Percentiles rank a stretch among this genome's conserved stretches.
Conservation (phyloP, 2,113 vertebrate species). For the Plestiodon gilberti region DNA sequence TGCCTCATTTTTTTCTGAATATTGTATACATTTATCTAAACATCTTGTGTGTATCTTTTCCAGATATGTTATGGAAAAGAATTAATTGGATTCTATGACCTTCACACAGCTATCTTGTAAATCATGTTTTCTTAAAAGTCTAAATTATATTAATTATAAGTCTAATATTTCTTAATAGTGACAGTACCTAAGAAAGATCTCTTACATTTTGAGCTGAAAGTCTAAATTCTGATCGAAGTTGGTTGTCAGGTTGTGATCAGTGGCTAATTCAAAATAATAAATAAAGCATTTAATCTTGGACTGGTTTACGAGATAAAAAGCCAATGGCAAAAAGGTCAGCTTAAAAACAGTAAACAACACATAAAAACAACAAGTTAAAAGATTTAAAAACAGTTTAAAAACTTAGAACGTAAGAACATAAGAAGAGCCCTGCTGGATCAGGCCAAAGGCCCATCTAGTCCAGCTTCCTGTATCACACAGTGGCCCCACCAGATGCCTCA, state of each 20-base stretch:
- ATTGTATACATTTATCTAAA: not conserved
- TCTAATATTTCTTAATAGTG: not conserved
- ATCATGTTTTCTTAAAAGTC: not conserved
- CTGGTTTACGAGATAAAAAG: too few species aligned
- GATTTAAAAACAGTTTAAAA: too few species aligned
- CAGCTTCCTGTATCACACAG: too few species aligned
- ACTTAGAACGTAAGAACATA: too few species aligned
- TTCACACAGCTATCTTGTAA: not conserved
- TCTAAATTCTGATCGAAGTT: not conserved
- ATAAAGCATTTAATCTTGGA: not conserved
- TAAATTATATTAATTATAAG: not conserved
- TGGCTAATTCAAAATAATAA: not conserved
- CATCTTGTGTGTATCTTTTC: not conserved
- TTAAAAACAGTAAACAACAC: too few species aligned
- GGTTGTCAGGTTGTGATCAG: not conserved
- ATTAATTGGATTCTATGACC: not conserved
- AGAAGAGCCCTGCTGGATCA: too few species aligned
- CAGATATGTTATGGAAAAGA: not conserved
- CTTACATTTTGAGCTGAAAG: not conserved
- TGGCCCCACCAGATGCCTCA: too few species aligned
- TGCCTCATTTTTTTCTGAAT: not conserved
- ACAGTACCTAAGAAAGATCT: not conserved
- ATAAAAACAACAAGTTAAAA: too few species aligned
- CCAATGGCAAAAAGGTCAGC: too few species aligned
- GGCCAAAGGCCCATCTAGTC: too few species aligned